These are phyloP conservation scores for Casuarius casuarius DNA, from an alignment of 2,113 vertebrate species.

Conservation along the genomic window DNA sequence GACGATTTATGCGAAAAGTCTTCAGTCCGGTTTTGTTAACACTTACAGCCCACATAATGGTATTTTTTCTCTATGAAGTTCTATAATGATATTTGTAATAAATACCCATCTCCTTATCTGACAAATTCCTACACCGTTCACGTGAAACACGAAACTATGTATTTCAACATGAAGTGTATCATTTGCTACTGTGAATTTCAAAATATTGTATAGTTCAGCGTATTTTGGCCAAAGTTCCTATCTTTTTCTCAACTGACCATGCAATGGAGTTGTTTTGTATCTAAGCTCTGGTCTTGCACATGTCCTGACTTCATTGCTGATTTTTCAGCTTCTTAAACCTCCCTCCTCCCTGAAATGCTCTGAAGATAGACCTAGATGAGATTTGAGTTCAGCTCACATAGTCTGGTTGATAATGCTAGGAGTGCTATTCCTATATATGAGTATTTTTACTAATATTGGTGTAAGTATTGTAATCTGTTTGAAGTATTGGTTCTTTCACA, in stretches of 20 bases:
- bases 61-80: constrained; percentile 13
- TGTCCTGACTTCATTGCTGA: neutral
- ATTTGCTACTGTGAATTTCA: neutral
- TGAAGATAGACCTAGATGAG: neutral
- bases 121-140: neutral
- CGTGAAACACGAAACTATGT: neutral
- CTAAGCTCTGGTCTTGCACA: neutral
- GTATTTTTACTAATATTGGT: neutral
- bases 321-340: neutral
- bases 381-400: neutral
- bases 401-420: neutral
- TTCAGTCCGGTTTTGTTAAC: neutral
- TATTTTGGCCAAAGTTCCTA: neutral
- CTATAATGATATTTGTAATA: neutral
- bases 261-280: neutral
- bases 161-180: neutral
- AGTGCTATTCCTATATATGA: neutral
- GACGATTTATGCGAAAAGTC: neutral
- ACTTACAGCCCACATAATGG: neutral
- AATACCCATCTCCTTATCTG: neutral
- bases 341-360: neutral
- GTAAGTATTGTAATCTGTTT: neutral
- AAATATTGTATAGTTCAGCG: neutral
- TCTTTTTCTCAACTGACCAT: neutral
- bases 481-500: neutral